Percentiles rank a stretch among this genome's conserved stretches.
Conservation (phyloP, 1,140 invertebrate species). For the Caenorhabditis brenneri region DNA sequence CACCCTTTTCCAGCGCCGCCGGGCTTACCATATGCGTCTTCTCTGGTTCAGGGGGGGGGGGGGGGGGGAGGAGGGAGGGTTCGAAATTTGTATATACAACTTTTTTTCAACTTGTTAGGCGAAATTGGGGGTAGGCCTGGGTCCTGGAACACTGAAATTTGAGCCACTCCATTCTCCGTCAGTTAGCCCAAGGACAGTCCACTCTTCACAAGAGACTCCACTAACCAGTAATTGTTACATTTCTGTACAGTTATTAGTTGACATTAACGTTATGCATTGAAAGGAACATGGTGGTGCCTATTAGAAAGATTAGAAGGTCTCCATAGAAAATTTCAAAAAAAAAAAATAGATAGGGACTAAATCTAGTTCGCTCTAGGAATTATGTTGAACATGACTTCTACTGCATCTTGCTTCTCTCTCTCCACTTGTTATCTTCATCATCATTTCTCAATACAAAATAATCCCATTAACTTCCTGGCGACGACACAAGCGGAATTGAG, state of each 20-base stretch:
- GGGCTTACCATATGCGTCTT: no score
- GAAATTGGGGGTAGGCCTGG: no score
- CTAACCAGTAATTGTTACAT: background rate
- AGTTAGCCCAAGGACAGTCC: no score
- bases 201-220: no score
- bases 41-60: background rate
- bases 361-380: no score
- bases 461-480: constrained; percentile 19
- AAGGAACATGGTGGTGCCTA: background rate
- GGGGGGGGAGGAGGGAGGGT: background rate
- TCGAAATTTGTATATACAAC: background rate
- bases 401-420: no score
- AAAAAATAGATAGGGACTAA: no score
- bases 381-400: no score
- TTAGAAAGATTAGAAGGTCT: background rate
- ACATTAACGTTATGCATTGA: background rate
- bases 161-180: no score
- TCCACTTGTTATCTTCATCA: background rate
- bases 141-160: background rate
- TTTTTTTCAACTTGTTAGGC: no score
- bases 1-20: no score
- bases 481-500: background rate
- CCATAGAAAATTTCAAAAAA: no score
- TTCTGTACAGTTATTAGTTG: constrained; percentile 21
- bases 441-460: background rate